Evolutionary conservation across 2,113 vertebrate species (phyloP).

Genomic region (Ciconia stormi): DNA sequence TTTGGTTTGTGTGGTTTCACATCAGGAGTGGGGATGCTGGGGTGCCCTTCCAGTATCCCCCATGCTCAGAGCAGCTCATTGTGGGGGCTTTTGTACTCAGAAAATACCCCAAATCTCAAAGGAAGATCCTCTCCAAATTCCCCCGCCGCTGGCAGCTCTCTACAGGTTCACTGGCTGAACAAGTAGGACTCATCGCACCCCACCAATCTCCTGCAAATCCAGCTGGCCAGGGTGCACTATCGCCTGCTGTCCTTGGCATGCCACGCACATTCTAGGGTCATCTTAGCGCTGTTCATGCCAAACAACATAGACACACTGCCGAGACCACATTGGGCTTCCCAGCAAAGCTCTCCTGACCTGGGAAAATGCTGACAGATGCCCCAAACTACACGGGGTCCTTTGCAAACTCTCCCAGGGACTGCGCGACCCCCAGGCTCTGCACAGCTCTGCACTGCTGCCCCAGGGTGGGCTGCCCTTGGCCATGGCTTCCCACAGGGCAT

Average conservation of each 20-base stretch:
- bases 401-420: neutral
- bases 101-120: neutral
- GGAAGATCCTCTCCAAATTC: neutral
- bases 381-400: neutral
- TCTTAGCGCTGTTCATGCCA: neutral
- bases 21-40: neutral
- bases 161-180: neutral
- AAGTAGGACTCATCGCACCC: neutral
- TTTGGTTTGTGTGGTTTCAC: neutral
- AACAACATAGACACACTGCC: neutral
- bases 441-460: neutral
- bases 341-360: neutral
- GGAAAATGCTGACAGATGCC: neutral
- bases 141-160: neutral
- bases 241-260: neutral
- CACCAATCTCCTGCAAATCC: neutral
- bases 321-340: neutral
- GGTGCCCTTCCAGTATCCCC: neutral
- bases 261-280: neutral
- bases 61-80: neutral
- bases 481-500: accelerated
- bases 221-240: too few species aligned
- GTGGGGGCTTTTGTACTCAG: neutral
- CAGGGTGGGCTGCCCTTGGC: neutral
- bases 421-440: neutral